Evolutionary conservation across 2,113 vertebrate genomes (phyloP).

Genomic region (Pundamilia nyererei): DNA sequence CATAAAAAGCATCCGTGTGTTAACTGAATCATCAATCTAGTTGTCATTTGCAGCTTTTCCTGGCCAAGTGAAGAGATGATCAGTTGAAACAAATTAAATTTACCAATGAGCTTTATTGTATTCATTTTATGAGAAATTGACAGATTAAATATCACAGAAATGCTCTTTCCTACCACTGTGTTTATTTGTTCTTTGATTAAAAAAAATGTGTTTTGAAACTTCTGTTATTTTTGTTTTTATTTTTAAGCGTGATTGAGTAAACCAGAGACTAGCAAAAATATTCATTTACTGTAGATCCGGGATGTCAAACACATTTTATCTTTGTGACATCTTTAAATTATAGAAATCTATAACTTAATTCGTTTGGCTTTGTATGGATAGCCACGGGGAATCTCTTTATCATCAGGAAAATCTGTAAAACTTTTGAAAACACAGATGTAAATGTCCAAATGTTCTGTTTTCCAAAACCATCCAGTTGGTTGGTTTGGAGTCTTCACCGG

Average conservation of each 20-base stretch:
- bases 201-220: not conserved
- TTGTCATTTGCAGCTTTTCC: not conserved
- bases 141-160: not conserved
- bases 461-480: not conserved
- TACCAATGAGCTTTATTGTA: not conserved
- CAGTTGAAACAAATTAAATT: not conserved
- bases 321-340: not conserved
- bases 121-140: not conserved
- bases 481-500: not conserved
- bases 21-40: slow-evolving; percentile 40
- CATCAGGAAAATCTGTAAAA: not conserved
- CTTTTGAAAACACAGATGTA: not conserved
- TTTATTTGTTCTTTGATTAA: not conserved
- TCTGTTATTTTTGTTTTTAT: not conserved
- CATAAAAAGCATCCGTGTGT: not conserved
- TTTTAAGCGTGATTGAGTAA: not conserved
- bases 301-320: not conserved
- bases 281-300: not conserved
- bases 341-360: not conserved
- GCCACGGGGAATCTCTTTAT: not conserved
- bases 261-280: not conserved
- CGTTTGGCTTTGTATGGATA: not conserved
- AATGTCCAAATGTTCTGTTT: not conserved
- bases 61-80: not conserved
- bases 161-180: not conserved